These are phyloP conservation scores for Podilymbus podiceps DNA, from an alignment of 2,113 vertebrate species.

Conservation along the genomic window DNA sequence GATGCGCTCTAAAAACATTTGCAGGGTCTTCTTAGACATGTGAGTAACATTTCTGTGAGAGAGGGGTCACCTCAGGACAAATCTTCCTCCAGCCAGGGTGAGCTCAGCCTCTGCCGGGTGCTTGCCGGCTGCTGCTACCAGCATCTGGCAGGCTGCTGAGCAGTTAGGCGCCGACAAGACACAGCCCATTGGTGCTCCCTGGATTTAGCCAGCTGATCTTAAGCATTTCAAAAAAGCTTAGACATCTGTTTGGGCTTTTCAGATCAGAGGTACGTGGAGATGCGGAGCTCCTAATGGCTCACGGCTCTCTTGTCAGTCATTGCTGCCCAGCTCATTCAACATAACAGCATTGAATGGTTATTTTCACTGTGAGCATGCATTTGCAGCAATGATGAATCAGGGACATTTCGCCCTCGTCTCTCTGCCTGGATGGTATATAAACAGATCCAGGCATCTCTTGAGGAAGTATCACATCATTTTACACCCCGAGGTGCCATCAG, in stretches of 20 bases:
- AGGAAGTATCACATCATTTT: not conserved
- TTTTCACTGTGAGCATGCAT: not conserved
- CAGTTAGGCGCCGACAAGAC: not conserved
- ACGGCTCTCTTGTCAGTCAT: not conserved
- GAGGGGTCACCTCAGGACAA: not conserved
- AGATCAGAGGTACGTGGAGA: not conserved
- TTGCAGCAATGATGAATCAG: not conserved
- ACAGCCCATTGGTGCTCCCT: not conserved
- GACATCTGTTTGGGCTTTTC: constrained; percentile 44
- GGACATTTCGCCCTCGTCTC: not conserved
- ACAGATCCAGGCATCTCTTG: not conserved
- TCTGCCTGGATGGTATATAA: not conserved
- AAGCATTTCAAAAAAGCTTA: constrained; percentile 14
- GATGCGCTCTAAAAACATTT: not conserved
- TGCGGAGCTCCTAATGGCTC: not conserved
- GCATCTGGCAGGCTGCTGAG: constrained; percentile 19
- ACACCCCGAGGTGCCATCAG: not conserved
- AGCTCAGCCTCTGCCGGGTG: accelerated
- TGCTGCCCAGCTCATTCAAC: not conserved
- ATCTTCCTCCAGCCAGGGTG: not conserved
- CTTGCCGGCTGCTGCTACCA: not conserved
- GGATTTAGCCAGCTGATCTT: constrained; percentile 44
- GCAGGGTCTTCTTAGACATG: not conserved
- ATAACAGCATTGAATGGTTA: not conserved
- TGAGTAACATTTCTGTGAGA: not conserved